phyloP scores from a whole-genome alignment of 1,140 invertebrate species.

The Lucilia sericata region DNA sequence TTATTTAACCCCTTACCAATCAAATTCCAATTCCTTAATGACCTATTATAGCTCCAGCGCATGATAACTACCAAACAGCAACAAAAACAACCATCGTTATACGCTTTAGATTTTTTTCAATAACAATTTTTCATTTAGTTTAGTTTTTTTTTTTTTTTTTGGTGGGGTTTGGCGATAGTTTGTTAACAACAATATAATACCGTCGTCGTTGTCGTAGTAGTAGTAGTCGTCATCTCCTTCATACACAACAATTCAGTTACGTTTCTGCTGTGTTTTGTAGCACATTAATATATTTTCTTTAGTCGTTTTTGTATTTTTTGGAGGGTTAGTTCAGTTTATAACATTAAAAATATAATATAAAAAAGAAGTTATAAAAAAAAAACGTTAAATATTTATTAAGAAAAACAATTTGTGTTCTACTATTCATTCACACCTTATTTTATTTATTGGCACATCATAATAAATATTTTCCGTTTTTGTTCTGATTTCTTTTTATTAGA shows the following conservation, averaged over 20 bases:
- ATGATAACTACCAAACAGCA: not conserved
- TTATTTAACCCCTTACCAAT: not conserved
- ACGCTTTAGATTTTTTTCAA: slow-evolving; percentile 5
- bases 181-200: not conserved
- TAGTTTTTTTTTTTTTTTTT: not conserved
- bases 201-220: not conserved
- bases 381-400: slow-evolving; percentile 20
- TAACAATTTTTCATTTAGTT: slow-evolving; percentile 6
- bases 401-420: slow-evolving; percentile 23
- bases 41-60: not conserved
- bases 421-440: slow-evolving; percentile 7
- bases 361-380: slow-evolving; percentile 5
- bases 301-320: not conserved
- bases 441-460: not conserved
- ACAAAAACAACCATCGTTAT: not conserved
- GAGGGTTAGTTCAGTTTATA: slow-evolving; percentile 5
- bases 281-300: slow-evolving; percentile 3
- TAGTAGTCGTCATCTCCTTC: not conserved
- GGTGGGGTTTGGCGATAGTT: slow-evolving; percentile 10
- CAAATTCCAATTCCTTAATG: not conserved
- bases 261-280: slow-evolving; percentile 41
- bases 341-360: not conserved
- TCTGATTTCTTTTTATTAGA: not conserved
- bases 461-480: not conserved
- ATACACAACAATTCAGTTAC: slow-evolving; percentile 26